phyloP scores from a whole-genome alignment of 2,797 vertebrate genomes.

The Menidia menidia region DNA sequence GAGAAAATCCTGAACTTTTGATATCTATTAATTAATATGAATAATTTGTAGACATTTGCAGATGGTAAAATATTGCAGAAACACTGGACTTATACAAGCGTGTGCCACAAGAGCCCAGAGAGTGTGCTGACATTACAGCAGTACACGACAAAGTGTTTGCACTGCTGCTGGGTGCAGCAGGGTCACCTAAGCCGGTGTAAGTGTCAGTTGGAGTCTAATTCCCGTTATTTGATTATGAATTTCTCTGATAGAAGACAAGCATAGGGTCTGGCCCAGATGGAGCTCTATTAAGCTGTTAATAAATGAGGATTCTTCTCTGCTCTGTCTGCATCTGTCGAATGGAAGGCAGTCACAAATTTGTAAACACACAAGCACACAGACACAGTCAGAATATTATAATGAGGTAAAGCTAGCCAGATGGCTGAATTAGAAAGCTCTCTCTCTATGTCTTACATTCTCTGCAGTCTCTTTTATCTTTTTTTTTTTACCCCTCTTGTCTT shows the following conservation, averaged over 20 bases:
- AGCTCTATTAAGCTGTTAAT: constrained; percentile 92
- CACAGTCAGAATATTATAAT: constrained; percentile 87
- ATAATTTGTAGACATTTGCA: constrained; percentile 24
- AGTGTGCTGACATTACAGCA: constrained; percentile 36
- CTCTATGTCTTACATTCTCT: constrained; percentile 51
- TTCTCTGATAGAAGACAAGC: constrained; percentile 85
- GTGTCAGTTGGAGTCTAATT: constrained; percentile 80
- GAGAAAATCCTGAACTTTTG: neutral
- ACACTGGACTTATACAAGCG: neutral
- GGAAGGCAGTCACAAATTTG: constrained; percentile 82
- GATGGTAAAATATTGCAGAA: neutral
- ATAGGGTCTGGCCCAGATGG: constrained; percentile 89
- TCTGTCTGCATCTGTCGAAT: constrained; percentile 91
- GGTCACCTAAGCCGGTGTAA: constrained; percentile 75
- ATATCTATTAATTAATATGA: constrained; percentile 11
- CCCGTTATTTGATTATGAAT: constrained; percentile 82
- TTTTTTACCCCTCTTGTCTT: constrained; percentile 36
- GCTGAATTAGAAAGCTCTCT: constrained; percentile 83
- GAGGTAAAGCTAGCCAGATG: constrained; percentile 92
- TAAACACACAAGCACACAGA: constrained; percentile 57
- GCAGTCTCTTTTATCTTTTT: constrained; percentile 47
- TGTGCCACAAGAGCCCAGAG: neutral
- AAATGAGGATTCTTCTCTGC: constrained; percentile 88
- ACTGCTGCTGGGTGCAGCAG: constrained; percentile 43
- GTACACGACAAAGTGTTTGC: constrained; percentile 24